Conservation (phyloP, 2,888 invertebrate genomes). For the Agrotis exclamationis region DNA sequence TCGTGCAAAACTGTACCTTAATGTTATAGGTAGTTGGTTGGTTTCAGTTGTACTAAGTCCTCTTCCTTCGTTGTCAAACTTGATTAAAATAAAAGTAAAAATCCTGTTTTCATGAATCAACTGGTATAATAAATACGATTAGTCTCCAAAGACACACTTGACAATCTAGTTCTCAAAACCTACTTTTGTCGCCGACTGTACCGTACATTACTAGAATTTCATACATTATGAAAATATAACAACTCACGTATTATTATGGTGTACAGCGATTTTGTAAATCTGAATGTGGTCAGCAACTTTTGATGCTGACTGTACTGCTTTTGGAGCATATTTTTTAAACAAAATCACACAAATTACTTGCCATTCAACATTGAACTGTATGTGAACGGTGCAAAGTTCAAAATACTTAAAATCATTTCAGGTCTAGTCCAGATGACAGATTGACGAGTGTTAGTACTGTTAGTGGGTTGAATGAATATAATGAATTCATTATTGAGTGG, state of each 20-base stretch:
- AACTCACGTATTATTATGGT: too few species aligned
- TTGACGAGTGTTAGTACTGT: slow-evolving; percentile 58
- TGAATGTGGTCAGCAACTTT: too few species aligned
- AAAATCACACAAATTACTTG: slow-evolving; percentile 14
- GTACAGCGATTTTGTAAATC: too few species aligned
- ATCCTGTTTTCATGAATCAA: not conserved
- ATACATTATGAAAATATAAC: not conserved
- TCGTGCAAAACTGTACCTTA: not conserved
- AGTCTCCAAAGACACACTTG: not conserved
- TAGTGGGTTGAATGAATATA: slow-evolving; percentile 51
- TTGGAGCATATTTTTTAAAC: slow-evolving; percentile 23
- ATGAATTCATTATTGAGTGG: slow-evolving; percentile 55
- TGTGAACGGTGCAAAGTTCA: slow-evolving; percentile 13
- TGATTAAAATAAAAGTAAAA: not conserved
- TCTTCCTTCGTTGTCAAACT: too few species aligned
- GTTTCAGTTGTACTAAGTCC: not conserved
- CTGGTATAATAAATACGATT: not conserved
- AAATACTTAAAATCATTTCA: slow-evolving; percentile 21
- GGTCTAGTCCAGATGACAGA: slow-evolving; percentile 52
- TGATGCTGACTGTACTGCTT: too few species aligned
- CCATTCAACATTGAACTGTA: slow-evolving; percentile 26
- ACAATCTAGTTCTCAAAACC: not conserved
- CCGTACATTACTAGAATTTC: slow-evolving; percentile 7
- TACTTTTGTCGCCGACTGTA: slow-evolving; percentile 14
- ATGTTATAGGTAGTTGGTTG: not conserved